Evolutionary conservation across 2,888 invertebrate genomes (phyloP), one percentile per base, ranked within the genome.

Genomic region (Aspidiotus destructor): DNA sequence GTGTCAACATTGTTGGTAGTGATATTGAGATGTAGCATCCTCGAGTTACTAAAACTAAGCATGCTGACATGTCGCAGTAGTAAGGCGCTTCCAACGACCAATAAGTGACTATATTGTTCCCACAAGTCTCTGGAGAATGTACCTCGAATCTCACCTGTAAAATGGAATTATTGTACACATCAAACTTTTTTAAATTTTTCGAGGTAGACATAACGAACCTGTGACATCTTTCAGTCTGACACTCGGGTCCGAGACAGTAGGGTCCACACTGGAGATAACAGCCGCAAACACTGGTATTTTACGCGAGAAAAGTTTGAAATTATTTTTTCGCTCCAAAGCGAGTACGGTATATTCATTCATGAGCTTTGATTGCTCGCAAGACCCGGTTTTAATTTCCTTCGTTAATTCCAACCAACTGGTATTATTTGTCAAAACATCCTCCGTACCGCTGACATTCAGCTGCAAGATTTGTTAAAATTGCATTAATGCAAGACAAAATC

Each of bases 41-140:
- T 65, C 8, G 72, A 72, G 42, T 69, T 69, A 1, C 73, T 73
- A 6, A 73, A 71, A 52, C 72, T 73, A 5, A 74, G 70, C 10
- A 75, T 73, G 0, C 74, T 74, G 13, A 74, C 74, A 54, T 74
- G 73, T 13, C 72, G 72, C 63, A 75, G 69, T n/a, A 75, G 72
- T 8, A 75, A 69, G 11, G 74, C 74, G 55, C 73, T 71, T 0
- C 75, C 75, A 2, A 71, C 70, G 15, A 71, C 70, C 52, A 75
- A 70, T 41, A 74, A 74, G 8, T 70, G 69, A 41, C 72, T 72
- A 68, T 73, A 73, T 13, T 75, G 74, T 11, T 76, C 74, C 71
- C 77, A 76, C 44, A 80, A 77, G 55, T 78, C 78, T 15, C 76
- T 75, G 68, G 80, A 80, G 63, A 80, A 72, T 16, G 77, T 78